phyloP scores from a whole-genome alignment of 2,113 vertebrate species.

The Myotis yumanensis region DNA sequence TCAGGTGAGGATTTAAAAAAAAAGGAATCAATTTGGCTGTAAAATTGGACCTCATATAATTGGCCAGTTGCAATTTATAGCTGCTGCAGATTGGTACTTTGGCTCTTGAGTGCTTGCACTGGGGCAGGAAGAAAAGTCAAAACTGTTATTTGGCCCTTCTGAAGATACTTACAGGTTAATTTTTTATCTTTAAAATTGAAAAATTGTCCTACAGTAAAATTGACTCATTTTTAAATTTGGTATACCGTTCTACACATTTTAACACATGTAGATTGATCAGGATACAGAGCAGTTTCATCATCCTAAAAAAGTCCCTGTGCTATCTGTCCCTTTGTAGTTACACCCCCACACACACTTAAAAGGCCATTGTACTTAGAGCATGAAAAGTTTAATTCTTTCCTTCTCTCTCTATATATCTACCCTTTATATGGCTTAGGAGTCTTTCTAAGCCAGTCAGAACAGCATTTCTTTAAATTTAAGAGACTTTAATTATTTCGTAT shows the following conservation, averaged over 20 bases:
- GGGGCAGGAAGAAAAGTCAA: slow-evolving; percentile 7
- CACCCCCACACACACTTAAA: not conserved
- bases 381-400: not conserved
- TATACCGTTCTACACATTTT: not conserved
- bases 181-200: not conserved
- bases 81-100: not conserved
- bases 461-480: not conserved
- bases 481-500: slow-evolving; percentile 19
- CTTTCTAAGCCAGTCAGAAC: not conserved
- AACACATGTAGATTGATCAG: not conserved
- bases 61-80: not conserved
- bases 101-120: not conserved
- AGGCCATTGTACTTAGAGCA: not conserved
- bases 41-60: not conserved
- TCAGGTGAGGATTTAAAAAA: not conserved
- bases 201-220: not conserved
- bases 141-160: not conserved
- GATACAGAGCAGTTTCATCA: not conserved
- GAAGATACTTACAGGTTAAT: not conserved
- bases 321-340: not conserved
- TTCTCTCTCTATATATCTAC: too few relatives aligned
- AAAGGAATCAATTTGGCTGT: slow-evolving; percentile 45
- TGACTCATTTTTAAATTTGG: not conserved
- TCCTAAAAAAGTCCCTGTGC: not conserved
- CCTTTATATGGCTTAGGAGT: not conserved